A percentile compares a stretch with the other conserved stretches of the same genome.
Conservation (phyloP, 2,888 invertebrate genomes). For the Tupiocoris notatus region DNA sequence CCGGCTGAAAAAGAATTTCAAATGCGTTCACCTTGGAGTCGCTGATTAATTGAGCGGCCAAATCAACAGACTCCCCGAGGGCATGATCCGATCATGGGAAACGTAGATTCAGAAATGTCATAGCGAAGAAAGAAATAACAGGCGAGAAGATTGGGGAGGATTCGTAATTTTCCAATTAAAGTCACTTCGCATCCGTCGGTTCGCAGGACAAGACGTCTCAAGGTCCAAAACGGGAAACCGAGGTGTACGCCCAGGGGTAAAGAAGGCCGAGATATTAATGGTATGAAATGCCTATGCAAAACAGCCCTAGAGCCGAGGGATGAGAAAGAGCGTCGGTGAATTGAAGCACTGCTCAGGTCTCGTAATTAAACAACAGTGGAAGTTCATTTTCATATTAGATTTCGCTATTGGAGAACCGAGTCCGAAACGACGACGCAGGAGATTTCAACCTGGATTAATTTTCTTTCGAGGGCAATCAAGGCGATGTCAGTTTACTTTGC, state of each 20-base stretch:
- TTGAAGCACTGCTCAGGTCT: background rate
- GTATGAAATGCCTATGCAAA: constrained; percentile 41
- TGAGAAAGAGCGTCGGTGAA: background rate
- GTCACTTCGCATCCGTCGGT: constrained; percentile 11
- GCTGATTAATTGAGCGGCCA: constrained; percentile 24
- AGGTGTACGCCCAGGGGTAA: constrained; percentile 21
- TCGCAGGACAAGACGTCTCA: constrained; percentile 10
- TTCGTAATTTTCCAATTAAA: constrained; percentile 38
- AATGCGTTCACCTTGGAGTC: background rate
- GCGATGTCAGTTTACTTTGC: constrained; percentile 24
- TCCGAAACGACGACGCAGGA: background rate
- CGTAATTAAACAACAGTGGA: constrained; percentile 32
- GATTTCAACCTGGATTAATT: constrained; percentile 39
- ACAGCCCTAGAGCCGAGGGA: constrained; percentile 2
- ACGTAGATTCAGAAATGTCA: constrained; percentile 23
- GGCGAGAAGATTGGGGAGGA: background rate
- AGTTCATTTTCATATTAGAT: constrained; percentile 40
- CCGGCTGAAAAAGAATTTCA: background rate
- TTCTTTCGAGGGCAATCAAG: constrained; percentile 17
- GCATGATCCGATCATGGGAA: constrained; percentile 17
- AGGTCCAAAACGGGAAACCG: background rate
- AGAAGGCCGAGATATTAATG: constrained; percentile 30
- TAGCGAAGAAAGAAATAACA: constrained; percentile 8
- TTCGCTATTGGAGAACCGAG: constrained; percentile 19
- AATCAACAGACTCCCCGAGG: constrained; percentile 12